Base-by-base conservation (phyloP, 2,888 invertebrate genomes). In the Nemotelus pantherinus region DNA sequence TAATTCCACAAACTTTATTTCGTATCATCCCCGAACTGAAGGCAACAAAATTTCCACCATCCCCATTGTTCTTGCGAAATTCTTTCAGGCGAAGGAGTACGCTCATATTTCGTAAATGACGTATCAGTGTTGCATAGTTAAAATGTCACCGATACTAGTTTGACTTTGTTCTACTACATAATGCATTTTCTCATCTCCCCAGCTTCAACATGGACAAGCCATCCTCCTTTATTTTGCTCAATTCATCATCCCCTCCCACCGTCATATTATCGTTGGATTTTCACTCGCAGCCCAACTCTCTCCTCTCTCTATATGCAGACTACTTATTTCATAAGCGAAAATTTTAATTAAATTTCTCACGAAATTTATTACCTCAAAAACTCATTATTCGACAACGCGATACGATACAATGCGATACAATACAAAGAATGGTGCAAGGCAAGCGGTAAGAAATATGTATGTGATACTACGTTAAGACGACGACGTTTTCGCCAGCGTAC, bases 331-430 rank as follows among this genome's bases (percentile, higher is more conserved):
- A 76, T 76, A 76, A 76, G 65, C 65, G 76, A 76, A 76, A 76
- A 76, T 76, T 76, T 76, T 76, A 76, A 76, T 76, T 76, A 76
- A 76, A 76, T 76, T 76, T 76, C 65, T 65, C 76, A 65, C 65
- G 76, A 76, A 76, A 76, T 76, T 76, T 76, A 76, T 76, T 76
- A 76, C 76, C 64, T 76, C 47, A 65, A 76, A 76, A 76, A 65
- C 76, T 76, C 63, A 76, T 76, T 76, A 76, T 60, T 60, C 70
- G 70, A 70, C 70, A 70, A 6, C 3, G 44, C 43, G 48, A 45
- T 6, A 25, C 63, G 63, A 63, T 63, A 41, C 63, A 53, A 53
- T 3, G 44, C 41, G 25, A 53, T 41, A 55, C 5, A 43, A 70
- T 70, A 44, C 25, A 41, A 39, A 53, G n/a, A 70, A 70, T 53